Evolutionary conservation across 2,888 invertebrate species (phyloP), one percentile per base, ranked within the genome.

Genomic region (Lasioglossum zephyrum): DNA sequence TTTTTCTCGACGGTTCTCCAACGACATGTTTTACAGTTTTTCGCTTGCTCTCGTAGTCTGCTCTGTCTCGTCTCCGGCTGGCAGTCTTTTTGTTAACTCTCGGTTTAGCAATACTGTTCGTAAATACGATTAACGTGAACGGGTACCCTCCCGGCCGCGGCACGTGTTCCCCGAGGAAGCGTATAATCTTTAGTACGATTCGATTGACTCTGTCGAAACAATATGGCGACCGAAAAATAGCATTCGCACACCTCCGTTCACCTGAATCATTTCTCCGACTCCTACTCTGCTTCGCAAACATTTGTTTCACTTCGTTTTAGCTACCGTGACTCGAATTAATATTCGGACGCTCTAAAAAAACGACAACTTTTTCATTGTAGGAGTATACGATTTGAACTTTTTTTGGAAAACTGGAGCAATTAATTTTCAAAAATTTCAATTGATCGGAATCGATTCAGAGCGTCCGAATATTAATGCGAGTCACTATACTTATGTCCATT

Each of bases 21-120:
- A 63, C 57, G 22, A 26, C 36, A 18, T 63, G 36, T 22, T 69
- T 31, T 31, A 31, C 63, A 11, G 4, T 57, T n/a, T 9, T 69
- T 39, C 69, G 1, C 53, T 73, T 26, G 78, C 74, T 74, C 39
- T 31, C 73, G 36, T 73, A 41, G 77, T 73, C 63, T 49, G 79
- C 83, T 60, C 77, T 69, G 78, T 75, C 81, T 83, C 87, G 87
- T 91, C 88, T 92, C 41, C 90, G 90, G 87, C 88, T 92, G 92
- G 92, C 93, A 94, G 93, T 94, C 93, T 94, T 93, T 90, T 92
- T 87, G 79, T 90, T 91, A 88, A 93, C 88, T 93, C 88, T 92
- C 92, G 91, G 87, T 92, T 93, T 92, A 91, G 92, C 93, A 95
- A 95, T 95, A 95, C 95, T 95, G 94, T 92, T 95, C 92, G 94